Conservation (phyloP, 2,113 vertebrate species). For the Ardeotis arabs region DNA sequence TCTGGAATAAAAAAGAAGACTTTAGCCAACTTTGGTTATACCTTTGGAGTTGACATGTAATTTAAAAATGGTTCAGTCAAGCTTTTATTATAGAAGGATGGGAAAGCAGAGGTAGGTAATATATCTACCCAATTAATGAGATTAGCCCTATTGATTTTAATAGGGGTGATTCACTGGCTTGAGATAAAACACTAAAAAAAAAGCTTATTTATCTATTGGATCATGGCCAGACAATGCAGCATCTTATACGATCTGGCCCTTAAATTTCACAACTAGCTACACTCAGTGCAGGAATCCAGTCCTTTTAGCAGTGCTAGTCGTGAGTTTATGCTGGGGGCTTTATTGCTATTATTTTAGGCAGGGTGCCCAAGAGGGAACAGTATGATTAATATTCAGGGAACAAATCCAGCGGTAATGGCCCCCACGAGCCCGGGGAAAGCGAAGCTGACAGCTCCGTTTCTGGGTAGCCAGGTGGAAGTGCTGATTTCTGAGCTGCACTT, state of each 20-base stretch:
- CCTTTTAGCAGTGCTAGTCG: background rate
- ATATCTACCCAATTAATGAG: background rate
- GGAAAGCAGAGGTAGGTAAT: background rate
- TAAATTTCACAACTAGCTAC: background rate
- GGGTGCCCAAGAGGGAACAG: background rate
- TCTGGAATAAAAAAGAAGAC: background rate
- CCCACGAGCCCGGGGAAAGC: rapidly evolving
- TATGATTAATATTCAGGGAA: background rate
- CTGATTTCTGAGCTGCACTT: background rate
- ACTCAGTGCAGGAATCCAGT: background rate
- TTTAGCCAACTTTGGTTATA: background rate
- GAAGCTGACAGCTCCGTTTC: background rate
- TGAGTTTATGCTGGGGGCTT: background rate
- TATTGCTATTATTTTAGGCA: background rate
- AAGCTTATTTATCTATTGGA: background rate
- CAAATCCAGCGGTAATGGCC: constrained; percentile 7
- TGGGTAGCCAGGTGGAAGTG: background rate
- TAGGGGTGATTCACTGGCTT: background rate
- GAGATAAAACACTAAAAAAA: background rate
- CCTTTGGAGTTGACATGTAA: background rate
- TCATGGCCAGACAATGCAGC: background rate
- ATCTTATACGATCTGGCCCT: background rate
- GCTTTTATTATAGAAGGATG: background rate
- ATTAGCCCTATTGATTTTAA: constrained; percentile 3
- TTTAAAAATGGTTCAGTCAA: background rate